Percentiles rank a stretch among this genome's conserved stretches.
Conservation (phyloP, 2,888 invertebrate genomes). For the Seira sanloemensis region DNA sequence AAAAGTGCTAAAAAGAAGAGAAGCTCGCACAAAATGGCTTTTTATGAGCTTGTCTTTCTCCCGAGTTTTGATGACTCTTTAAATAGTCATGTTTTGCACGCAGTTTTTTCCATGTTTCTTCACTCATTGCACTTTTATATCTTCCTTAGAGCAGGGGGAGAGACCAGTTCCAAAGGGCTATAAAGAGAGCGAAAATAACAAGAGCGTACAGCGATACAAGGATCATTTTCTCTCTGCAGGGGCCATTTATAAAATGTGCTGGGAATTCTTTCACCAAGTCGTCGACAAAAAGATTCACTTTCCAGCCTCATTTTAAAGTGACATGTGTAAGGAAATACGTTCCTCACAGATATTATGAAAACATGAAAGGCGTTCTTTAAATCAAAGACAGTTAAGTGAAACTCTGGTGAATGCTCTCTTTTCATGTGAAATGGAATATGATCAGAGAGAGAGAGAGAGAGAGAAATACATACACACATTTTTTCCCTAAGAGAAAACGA, state of each 20-base stretch:
- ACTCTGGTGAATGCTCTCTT: conserved; percentile 2
- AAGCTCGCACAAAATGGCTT: background rate
- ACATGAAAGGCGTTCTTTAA: conserved; percentile 3
- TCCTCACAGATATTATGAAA: background rate
- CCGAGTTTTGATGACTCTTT: conserved; percentile 5
- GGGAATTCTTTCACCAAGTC: no score
- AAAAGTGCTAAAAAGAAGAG: no score
- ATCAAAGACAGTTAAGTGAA: conserved; percentile 1
- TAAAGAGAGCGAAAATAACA: background rate
- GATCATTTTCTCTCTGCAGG: background rate
- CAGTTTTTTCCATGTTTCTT: conserved; percentile 33
- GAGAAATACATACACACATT: background rate
- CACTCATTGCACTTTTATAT: conserved; percentile 37
- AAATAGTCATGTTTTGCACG: conserved; percentile 1
- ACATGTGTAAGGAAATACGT: background rate
- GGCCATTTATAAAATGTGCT: no score
- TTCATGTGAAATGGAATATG: conserved; percentile 1
- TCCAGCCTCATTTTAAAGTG: background rate
- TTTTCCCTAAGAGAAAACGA: conserved; percentile 2
- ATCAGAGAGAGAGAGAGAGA: background rate
- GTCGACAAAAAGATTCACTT: background rate
- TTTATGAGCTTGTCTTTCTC: conserved; percentile 39
- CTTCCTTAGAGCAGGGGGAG: conserved; percentile 2
- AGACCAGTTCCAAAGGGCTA: background rate
- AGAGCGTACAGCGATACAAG: background rate